Conservation (phyloP, 2,888 invertebrate species). For the Tricholauxania praeusta region DNA sequence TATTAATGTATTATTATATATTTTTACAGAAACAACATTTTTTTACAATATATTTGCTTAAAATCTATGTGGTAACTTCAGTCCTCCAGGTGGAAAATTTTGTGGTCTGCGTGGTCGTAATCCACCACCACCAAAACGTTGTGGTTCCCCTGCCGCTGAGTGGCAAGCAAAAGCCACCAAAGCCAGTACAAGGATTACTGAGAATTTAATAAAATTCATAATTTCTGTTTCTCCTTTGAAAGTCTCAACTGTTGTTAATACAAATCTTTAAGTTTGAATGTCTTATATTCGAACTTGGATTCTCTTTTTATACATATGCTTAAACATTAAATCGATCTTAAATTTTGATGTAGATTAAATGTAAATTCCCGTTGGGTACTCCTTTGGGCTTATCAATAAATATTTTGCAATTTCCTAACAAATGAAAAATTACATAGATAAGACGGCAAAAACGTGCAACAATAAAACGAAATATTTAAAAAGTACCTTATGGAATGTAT, state of each 20-base stretch:
- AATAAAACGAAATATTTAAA: not conserved
- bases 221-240: not conserved
- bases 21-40: not conserved
- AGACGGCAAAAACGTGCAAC: no score
- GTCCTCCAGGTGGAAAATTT: not conserved
- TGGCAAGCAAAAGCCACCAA: slow-evolving; percentile 3
- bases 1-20: not conserved
- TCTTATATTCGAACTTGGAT: no score
- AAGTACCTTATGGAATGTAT: not conserved
- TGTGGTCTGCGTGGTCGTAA: slow-evolving; percentile 12
- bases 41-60: not conserved
- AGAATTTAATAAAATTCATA: slow-evolving; percentile 19
- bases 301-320: no score
- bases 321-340: not conserved
- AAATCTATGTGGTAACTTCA: not conserved
- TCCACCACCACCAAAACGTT: not conserved
- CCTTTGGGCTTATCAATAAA: no score
- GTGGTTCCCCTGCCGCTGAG: slow-evolving; percentile 18
- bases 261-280: not conserved
- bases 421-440: not conserved
- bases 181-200: slow-evolving; percentile 5
- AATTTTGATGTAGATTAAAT: not conserved
- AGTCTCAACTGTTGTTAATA: not conserved
- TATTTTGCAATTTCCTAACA: no score
- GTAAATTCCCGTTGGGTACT: not conserved